Evolutionary conservation across 2,888 invertebrate species (phyloP), one percentile per base, ranked within the genome.

Genomic region (Galeruca laticollis): DNA sequence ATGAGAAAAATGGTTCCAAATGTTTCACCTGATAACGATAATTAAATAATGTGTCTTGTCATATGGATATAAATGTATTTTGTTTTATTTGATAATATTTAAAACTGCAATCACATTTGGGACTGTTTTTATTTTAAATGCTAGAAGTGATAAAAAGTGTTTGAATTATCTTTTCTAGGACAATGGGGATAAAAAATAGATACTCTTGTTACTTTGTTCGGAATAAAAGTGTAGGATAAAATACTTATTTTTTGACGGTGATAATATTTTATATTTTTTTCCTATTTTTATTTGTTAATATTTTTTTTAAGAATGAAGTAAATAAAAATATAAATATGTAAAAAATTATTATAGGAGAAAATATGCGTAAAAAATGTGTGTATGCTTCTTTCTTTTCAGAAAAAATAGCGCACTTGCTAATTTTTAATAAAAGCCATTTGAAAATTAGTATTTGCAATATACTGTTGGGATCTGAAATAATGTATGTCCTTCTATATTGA

Each of bases 271-370:
- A 59, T 62, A 54, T 15, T 64, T 65, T 69, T 65, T 69, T 60
- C 43, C 52, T 37, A 35, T 62, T 60, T 37, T 61, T 21, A 11
- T 62, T 61, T 68, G 11, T 15, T 37, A 26, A 56, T 35, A 63
- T 60, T 63, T 72, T 68, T 62, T 69, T 60, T 43, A 49, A 59
- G 69, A 60, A 72, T 56, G 33, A 57, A 67, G 57, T 69, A 69
- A 71, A 71, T 54, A 64, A 70, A 70, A 59, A 59, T 75, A 73
- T 73, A 75, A 73, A 75, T 75, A 75, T 75, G 73, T 73, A 73
- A 73, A 75, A 75, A 75, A 49, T 73, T 73, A 65, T 72, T 73
- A 67, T 67, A 73, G 64, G 54, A 70, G 64, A 73, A 71, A 71
- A 61, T 69, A 64, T 73, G 73, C 73, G 72, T 75, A n/a, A 71